Conservation (phyloP, 2,888 invertebrate genomes). For the Clunio marinus region DNA sequence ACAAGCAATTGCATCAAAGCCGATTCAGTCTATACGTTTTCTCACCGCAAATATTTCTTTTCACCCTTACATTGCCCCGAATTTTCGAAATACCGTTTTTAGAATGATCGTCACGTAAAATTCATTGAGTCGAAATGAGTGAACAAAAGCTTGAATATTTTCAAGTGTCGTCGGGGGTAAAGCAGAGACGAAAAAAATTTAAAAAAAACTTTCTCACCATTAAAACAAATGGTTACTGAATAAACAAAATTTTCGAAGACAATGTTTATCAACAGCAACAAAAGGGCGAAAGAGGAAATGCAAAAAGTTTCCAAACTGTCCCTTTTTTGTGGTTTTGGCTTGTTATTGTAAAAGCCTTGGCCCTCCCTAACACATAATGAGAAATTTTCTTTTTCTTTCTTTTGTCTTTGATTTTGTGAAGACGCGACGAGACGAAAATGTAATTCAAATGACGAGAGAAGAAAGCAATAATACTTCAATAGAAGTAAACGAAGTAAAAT, state of each 20-base stretch:
- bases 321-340: neutral
- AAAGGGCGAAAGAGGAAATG: neutral
- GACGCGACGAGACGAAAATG: too few species aligned
- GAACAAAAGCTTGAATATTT: conserved; percentile 19
- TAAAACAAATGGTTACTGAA: conserved; percentile 34
- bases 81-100: neutral
- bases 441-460: too few species aligned
- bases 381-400: too few species aligned
- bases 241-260: conserved; percentile 25
- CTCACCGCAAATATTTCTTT: neutral
- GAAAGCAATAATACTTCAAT: too few species aligned
- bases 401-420: neutral
- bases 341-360: neutral
- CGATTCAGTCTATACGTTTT: neutral
- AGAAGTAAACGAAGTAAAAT: too few species aligned
- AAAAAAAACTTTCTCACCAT: conserved; percentile 31
- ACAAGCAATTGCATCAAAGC: conserved; percentile 8
- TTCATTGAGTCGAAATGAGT: conserved; percentile 33
- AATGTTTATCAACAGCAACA: conserved; percentile 2
- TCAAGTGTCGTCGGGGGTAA: conserved; percentile 5
- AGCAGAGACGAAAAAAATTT: neutral
- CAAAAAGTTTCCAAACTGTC: conserved; percentile 14
- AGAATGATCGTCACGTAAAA: conserved; percentile 29
- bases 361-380: neutral
- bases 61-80: neutral